phyloP scores from a whole-genome alignment of 2,888 invertebrate species.

The Pediacus dermestoides region DNA sequence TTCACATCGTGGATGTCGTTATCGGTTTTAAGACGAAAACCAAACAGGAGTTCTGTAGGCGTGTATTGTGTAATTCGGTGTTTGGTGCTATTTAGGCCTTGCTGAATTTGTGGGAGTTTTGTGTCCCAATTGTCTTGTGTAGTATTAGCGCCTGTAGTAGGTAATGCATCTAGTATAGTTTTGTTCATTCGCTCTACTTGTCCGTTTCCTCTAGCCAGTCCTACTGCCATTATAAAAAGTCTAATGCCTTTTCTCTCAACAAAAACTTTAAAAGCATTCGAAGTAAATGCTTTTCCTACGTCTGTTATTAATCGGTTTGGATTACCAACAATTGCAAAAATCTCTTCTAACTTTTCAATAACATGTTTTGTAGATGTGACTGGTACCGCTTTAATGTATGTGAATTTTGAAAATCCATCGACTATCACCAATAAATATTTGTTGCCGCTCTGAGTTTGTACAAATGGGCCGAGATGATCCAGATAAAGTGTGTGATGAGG shows the following conservation, averaged over 20 bases:
- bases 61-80: constrained; percentile 18
- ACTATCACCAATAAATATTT: constrained; percentile 38
- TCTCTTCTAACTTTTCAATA: constrained; percentile 30
- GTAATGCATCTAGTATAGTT: constrained; percentile 23
- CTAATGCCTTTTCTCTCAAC: constrained; percentile 34
- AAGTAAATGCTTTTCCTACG: constrained; percentile 42
- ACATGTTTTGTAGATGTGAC: constrained; percentile 34
- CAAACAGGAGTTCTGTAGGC: constrained; percentile 15
- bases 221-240: constrained; percentile 25
- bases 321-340: constrained; percentile 35
- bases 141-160: constrained; percentile 25
- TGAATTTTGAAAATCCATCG: constrained; percentile 43
- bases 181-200: constrained; percentile 33
- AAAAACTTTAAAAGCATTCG: constrained; percentile 36
- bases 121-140: constrained; percentile 30
- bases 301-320: constrained; percentile 40
- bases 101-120: constrained; percentile 23
- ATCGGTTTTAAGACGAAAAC: constrained; percentile 14
- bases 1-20: constrained; percentile 10
- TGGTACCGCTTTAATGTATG: constrained; percentile 35
- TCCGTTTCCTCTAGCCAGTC: constrained; percentile 36
- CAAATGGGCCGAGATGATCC: constrained; percentile 46
- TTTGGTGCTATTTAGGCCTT: constrained; percentile 26
- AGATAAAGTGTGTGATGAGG: constrained; percentile 28
- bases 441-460: constrained; percentile 36